Conservation (phyloP, 2,797 vertebrate genomes). For the Anguilla megastoma region DNA sequence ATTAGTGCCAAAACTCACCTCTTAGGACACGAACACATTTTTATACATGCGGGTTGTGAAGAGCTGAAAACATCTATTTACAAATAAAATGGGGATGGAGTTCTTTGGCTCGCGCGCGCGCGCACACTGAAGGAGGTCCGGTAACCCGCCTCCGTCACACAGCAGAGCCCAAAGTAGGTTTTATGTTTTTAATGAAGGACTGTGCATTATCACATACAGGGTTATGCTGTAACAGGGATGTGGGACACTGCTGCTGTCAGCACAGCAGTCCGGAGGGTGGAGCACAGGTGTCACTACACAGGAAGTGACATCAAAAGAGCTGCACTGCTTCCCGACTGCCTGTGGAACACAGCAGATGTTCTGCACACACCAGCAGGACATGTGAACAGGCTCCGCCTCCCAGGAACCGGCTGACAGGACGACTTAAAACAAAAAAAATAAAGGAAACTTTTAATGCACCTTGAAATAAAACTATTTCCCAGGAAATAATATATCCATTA, state of each 20-base stretch:
- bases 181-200: constrained; percentile 3
- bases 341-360: background rate
- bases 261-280: background rate
- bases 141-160: background rate
- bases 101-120: no score
- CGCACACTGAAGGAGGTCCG: no score
- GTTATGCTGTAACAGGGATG: constrained; percentile 13
- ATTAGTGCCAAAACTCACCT: background rate
- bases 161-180: background rate
- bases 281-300: background rate
- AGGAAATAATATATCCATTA: constrained; percentile 82
- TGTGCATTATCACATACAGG: background rate
- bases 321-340: background rate
- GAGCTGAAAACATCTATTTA: no score
- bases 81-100: no score
- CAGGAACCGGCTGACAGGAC: constrained; percentile 71
- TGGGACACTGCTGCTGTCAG: background rate
- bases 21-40: background rate
- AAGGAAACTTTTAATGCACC: constrained; percentile 68
- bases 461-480: constrained; percentile 80
- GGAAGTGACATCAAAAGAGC: constrained; percentile 17
- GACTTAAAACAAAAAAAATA: constrained; percentile 50
- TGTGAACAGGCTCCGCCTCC: constrained; percentile 80
- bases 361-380: constrained; percentile 4
- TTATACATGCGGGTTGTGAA: no score